phyloP scores from a whole-genome alignment of 2,113 vertebrate genomes.

The Nycticebus coucang region DNA sequence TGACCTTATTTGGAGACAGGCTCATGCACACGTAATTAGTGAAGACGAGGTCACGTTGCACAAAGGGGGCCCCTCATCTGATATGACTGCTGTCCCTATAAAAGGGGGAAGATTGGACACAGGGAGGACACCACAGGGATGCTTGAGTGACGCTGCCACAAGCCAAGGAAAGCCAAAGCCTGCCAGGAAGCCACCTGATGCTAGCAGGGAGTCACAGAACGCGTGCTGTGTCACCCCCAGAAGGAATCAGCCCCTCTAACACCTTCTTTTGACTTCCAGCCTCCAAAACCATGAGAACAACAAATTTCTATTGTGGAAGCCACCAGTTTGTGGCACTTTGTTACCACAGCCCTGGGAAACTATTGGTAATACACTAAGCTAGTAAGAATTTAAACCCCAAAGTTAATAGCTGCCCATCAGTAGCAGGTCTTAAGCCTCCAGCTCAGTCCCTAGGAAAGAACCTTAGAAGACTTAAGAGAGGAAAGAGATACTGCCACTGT shows the following conservation, averaged over 20 bases:
- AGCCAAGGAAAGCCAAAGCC: not conserved
- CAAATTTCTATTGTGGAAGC: not conserved
- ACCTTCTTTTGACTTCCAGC: not conserved
- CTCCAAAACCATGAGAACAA: not conserved
- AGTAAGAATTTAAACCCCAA: not conserved
- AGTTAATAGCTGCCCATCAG: not conserved
- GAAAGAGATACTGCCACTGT: not conserved
- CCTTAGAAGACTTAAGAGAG: not conserved
- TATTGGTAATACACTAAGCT: not conserved
- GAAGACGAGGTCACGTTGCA: not conserved
- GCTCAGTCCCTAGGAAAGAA: not conserved
- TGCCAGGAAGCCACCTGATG: not conserved
- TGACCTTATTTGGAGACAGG: not conserved
- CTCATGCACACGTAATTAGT: not conserved
- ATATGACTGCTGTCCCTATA: accelerated
- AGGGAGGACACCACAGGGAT: accelerated
- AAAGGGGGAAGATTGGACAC: not conserved
- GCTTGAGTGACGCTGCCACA: not conserved
- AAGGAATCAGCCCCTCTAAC: not conserved
- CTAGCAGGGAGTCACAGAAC: not conserved
- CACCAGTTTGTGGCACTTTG: too few relatives aligned
- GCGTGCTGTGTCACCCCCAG: not conserved
- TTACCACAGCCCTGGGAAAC: not conserved
- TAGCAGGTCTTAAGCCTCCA: not conserved
- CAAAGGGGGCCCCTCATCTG: not conserved